A percentile compares a stretch with the other conserved stretches of the same genome.
These are phyloP conservation scores for Nemoura dubitans DNA, from an alignment of 2,888 invertebrate genomes.

Conservation along the genomic window DNA sequence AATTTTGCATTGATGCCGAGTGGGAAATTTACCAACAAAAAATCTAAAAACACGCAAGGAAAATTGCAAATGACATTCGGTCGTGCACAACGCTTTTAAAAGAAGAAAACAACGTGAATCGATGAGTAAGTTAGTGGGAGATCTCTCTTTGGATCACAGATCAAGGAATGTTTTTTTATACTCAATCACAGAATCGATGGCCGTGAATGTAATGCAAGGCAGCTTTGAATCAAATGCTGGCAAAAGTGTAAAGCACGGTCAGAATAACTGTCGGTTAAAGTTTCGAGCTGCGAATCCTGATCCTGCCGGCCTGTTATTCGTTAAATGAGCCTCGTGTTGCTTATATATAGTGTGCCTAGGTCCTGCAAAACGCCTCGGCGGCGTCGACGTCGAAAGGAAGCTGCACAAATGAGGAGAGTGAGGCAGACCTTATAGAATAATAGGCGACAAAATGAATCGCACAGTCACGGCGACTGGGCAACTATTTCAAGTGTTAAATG, in stretches of 20 bases:
- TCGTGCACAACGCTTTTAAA: no score
- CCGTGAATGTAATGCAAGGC: neutral
- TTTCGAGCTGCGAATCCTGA: neutral
- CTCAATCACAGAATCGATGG: neutral
- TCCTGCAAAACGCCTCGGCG: neutral
- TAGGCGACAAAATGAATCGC: conserved; percentile 8
- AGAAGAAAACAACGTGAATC: no score
- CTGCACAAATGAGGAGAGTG: conserved; percentile 16
- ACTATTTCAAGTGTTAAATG: conserved; percentile 40
- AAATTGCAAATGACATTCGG: no score
- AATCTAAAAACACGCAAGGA: no score
- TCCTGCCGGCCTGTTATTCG: neutral
- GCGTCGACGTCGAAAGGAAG: neutral
- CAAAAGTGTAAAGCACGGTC: neutral
- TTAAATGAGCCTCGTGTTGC: conserved; percentile 13
- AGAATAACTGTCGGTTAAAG: neutral
- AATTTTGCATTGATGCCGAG: no score
- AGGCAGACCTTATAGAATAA: neutral
- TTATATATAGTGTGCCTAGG: neutral
- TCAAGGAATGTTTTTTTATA: neutral
- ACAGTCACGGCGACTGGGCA: conserved; percentile 18
- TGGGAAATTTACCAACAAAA: no score
- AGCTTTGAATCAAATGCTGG: neutral
- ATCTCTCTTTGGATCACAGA: no score
- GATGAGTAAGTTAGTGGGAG: no score